Base-by-base conservation (phyloP, 2,113 vertebrate species). In the Xiphorhynchus elegans region DNA sequence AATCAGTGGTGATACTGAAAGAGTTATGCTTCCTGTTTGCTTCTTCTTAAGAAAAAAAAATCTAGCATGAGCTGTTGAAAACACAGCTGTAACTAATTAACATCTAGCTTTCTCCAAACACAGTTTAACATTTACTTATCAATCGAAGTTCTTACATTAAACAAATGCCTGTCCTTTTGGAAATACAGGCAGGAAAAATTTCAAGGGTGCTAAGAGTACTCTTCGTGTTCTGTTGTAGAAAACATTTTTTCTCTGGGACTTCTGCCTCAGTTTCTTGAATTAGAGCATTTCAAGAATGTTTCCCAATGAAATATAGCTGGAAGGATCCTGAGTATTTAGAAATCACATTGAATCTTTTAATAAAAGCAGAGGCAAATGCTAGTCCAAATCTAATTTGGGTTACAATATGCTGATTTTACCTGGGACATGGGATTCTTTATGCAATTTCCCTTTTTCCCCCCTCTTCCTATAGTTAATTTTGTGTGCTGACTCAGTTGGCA, bases 11-110 rank as follows among this genome's bases (percentile, higher is more conserved):
- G 80, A 83, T 62, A 67, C 35, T 62, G 47, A 33, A 76, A 84
- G 28, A 85, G 46, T 85, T 89, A 44, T 84, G 68, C 26, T 94
- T 91, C 91, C 83, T 95, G 93, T 88, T 93, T 93, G 79, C 56
- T 68, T 69, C 93, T 91, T 46, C 75, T 92, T 85, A 59, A 78
- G 49, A 31, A 89, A 79, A 56, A 56, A 50, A 13, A 1, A 25
- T 79, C 37, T 76, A 42, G 28, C 26, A 76, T 58, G 46, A 52
- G 40, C 49, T 47, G 49, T 11, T 58, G 33, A 72, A 94, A 93
- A 77, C 42, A 11, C 55, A 86, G 37, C 18, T 75, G 66, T 88
- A 92, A 93, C 26, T 91, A 93, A 93, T 95, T 85, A 96, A 82
- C 17, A 76, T 17, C 63, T 47, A 47, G 18, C 49, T 85, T 94